Conservation (phyloP, 2,113 vertebrate species). For the Micromys minutus region DNA sequence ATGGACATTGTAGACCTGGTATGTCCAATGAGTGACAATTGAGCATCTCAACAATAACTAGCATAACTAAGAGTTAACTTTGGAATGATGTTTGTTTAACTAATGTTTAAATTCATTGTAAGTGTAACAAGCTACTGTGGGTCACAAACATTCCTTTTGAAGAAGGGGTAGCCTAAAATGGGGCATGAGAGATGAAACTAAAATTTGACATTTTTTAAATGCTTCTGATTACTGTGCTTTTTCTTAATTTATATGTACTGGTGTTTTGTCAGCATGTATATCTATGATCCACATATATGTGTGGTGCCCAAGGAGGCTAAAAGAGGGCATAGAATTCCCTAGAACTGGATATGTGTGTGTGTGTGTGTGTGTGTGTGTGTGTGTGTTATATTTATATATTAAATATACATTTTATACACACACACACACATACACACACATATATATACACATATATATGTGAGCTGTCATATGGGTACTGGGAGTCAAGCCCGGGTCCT, state of each 20-base stretch:
- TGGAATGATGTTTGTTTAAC: slow-evolving; percentile 16
- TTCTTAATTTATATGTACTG: not conserved
- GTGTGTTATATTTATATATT: no score
- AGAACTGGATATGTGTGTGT: no score
- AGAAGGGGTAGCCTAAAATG: not conserved
- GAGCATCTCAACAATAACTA: not conserved
- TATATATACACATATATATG: no score
- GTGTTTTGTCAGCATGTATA: not conserved
- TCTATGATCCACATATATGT: no score
- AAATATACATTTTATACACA: no score
- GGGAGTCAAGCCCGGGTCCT: not conserved
- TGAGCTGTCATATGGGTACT: not conserved
- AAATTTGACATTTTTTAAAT: slow-evolving; percentile 18
- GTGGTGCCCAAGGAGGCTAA: not conserved
- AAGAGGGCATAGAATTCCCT: not conserved
- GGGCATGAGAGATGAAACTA: not conserved
- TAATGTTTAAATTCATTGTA: not conserved
- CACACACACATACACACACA: no score
- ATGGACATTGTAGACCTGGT: not conserved
- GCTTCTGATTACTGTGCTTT: not conserved
- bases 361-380: no score
- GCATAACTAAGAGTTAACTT: not conserved
- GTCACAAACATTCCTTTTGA: not conserved
- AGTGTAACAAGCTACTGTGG: not conserved
- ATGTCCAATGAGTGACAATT: not conserved